Evolutionary conservation across 1,140 invertebrate genomes (phyloP).

Genomic region (Drosophila pallidifrons): DNA sequence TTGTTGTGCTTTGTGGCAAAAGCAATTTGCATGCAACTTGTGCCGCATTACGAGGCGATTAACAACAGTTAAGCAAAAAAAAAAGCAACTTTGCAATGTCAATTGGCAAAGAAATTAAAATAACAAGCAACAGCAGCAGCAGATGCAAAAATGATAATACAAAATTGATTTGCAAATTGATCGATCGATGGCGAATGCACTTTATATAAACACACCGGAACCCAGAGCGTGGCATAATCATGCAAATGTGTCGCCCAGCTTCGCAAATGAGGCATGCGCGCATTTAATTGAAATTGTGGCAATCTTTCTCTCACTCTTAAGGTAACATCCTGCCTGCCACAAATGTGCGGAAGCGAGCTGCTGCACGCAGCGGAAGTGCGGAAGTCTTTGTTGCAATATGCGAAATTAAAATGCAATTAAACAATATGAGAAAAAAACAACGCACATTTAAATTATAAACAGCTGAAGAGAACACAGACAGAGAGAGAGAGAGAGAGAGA

Average conservation of each 20-base stretch:
- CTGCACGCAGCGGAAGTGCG: slow-evolving; percentile 35
- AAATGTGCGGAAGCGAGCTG: slow-evolving; percentile 31
- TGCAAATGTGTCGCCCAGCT: slow-evolving; percentile 66
- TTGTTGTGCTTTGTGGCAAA: neutral
- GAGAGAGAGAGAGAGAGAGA: neutral
- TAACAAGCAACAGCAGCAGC: slow-evolving; percentile 2
- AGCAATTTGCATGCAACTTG: slow-evolving; percentile 14
- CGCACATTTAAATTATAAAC: slow-evolving; percentile 33
- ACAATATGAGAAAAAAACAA: slow-evolving; percentile 29
- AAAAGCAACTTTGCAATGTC: slow-evolving; percentile 10
- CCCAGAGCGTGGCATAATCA: slow-evolving; percentile 68
- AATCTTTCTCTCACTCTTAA: slow-evolving; percentile 27
- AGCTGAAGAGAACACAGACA: neutral
- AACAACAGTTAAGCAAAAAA: slow-evolving; percentile 36
- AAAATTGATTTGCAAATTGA: slow-evolving; percentile 42
- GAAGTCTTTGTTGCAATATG: slow-evolving; percentile 30
- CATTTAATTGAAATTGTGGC: slow-evolving; percentile 39
- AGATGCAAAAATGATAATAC: slow-evolving; percentile 23
- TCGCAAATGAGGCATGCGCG: slow-evolving; percentile 36
- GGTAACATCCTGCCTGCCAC: slow-evolving; percentile 28
- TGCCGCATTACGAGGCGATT: slow-evolving; percentile 12
- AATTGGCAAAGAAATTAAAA: slow-evolving; percentile 24
- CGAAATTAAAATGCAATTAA: slow-evolving; percentile 56
- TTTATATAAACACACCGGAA: slow-evolving; percentile 58
- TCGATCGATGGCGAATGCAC: neutral